A percentile compares a stretch with the other conserved stretches of the same genome.
Evolutionary conservation across 2,113 vertebrate species (phyloP).

Genomic region (Embiotoca jacksoni): DNA sequence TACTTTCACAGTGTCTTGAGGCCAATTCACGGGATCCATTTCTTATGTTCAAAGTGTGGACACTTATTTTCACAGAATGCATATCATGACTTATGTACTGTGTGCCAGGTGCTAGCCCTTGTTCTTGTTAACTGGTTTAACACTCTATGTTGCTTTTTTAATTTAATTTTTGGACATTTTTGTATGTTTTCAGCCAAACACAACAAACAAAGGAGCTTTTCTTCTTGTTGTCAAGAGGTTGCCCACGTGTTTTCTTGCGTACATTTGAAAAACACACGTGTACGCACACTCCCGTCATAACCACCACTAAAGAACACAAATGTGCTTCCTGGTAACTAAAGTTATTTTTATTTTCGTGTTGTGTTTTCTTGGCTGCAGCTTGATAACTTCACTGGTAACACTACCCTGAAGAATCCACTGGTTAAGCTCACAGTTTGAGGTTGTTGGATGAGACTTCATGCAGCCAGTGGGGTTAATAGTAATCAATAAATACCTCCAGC

Average conservation of each 20-base stretch:
- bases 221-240: constrained; percentile 21
- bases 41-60: too few relatives aligned
- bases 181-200: constrained; percentile 5
- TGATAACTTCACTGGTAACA: not conserved
- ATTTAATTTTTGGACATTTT: not conserved
- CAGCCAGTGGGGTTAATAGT: not conserved
- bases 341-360: not conserved
- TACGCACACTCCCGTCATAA: not conserved
- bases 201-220: constrained; percentile 12
- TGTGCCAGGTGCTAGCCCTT: not conserved
- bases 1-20: not conserved
- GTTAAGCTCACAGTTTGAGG: not conserved
- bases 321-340: not conserved
- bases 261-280: not conserved
- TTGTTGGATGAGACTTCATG: not conserved
- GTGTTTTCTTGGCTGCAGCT: not conserved
- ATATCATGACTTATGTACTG: too few relatives aligned
- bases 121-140: not conserved
- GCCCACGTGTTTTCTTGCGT: constrained; percentile 6
- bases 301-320: constrained; percentile 1
- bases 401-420: not conserved
- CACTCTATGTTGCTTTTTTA: not conserved
- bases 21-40: too few relatives aligned
- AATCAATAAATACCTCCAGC: not conserved
- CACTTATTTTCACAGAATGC: not conserved